phyloP scores from a whole-genome alignment of 2,113 vertebrate species.

The Corapipo altera region DNA sequence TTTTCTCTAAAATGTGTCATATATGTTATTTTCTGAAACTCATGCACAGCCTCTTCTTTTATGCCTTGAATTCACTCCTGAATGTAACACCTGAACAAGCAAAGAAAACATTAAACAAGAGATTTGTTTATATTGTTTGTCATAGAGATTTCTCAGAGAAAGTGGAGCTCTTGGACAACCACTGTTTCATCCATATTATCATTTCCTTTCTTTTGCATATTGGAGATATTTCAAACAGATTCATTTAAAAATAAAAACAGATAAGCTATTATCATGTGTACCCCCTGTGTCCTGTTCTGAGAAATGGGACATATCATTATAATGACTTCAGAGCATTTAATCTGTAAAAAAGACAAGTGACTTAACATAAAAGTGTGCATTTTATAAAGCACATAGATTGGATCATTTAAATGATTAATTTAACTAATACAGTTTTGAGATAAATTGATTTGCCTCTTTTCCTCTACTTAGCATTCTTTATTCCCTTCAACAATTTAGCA shows the following conservation, averaged over 20 bases:
- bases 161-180: background rate
- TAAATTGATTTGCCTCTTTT: constrained; percentile 1
- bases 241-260: background rate
- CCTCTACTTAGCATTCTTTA: background rate
- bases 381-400: background rate
- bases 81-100: background rate
- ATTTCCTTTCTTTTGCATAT: background rate
- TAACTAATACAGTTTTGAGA: background rate
- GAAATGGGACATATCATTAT: background rate
- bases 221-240: constrained; percentile 6
- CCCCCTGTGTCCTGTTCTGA: background rate
- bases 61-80: background rate
- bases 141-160: background rate
- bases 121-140: background rate
- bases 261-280: background rate
- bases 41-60: background rate
- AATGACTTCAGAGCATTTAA: background rate
- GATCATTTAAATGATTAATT: constrained; percentile 37
- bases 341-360: background rate
- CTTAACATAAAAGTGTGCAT: background rate
- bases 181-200: background rate
- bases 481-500: background rate
- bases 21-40: background rate
- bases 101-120: background rate
- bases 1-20: background rate